Conservation (phyloP, 2,113 vertebrate genomes). For the Psittacara wagleri region DNA sequence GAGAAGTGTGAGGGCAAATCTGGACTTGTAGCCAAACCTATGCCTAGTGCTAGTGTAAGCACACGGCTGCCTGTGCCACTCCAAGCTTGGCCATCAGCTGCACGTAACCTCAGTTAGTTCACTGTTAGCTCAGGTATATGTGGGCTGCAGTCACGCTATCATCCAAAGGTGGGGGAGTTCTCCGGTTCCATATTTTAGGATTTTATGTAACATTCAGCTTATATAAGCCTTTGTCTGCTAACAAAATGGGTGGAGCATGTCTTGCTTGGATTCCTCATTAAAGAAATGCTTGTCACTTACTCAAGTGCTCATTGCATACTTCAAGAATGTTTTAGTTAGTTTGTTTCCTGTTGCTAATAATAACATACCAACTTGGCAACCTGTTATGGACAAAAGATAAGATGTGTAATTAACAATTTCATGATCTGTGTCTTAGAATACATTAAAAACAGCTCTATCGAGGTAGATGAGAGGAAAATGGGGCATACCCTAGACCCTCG, state of each 20-base stretch:
- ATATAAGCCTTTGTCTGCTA: conserved; percentile 60
- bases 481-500: neutral
- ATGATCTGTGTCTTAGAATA: neutral
- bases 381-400: neutral
- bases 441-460: neutral
- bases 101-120: accelerated
- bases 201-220: conserved; percentile 57
- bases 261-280: neutral
- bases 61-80: neutral
- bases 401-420: neutral
- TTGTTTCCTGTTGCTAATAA: conserved; percentile 20
- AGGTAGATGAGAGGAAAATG: neutral
- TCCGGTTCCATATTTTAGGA: neutral
- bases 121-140: neutral
- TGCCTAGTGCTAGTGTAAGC: neutral
- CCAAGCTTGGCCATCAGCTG: neutral
- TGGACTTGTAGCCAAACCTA: accelerated
- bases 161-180: conserved; percentile 33
- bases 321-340: neutral
- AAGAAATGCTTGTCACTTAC: neutral
- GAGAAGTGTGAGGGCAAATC: neutral
- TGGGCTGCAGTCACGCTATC: neutral
- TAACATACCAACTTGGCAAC: neutral
- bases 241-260: conserved; percentile 4
- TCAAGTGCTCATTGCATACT: conserved; percentile 2